Evolutionary conservation across 1,140 invertebrate genomes (phyloP), one percentile per base, ranked within the genome.

Genomic region (Zaprionus nigranus): DNA sequence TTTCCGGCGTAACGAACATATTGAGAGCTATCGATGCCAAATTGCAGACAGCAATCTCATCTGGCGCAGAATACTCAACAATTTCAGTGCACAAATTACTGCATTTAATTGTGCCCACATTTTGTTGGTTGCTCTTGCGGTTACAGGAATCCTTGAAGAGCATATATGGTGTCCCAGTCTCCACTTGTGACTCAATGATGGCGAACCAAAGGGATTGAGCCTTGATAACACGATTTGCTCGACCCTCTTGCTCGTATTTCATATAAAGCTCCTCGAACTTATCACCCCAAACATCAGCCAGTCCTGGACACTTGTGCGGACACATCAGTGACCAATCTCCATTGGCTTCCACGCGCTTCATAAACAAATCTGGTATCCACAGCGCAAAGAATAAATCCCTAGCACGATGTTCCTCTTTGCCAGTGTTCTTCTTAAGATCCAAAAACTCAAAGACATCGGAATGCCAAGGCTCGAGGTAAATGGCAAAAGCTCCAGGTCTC

Each of bases 381-480:
- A 99, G 91, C 15, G 97, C 99, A 93, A 98, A 99, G 92, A 99
- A 99, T n/a, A 99, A 93, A 93, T 99, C 99, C 71, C 99, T 94
- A 0, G 98, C 99, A 65, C 98, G 94, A 30, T 96, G 93, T 93
- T 99, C 98, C 93, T 99, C 99, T 88, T 97, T 97, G 38, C 98
- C 98, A 56, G 97, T 98, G 93, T 99, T 99, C 90, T 99, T 99
- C 78, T 96, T 97, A 36, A 99, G 93, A 91, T 99, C 97, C 51
- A 99, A 93, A 93, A 99, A 99, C 67, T 99, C 98, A 93, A 99
- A 99, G 58, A 99, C 95, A 93, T 99, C 99, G 0, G 98, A 96
- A 94, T 99, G 99, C 99, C 99, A 99, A 3, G 99, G 99, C 93
- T 99, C 99, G 22, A 99, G 90, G 91, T 99, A 99, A 69, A 99